Conservation (phyloP, 2,113 vertebrate genomes). For the Perca fluviatilis region DNA sequence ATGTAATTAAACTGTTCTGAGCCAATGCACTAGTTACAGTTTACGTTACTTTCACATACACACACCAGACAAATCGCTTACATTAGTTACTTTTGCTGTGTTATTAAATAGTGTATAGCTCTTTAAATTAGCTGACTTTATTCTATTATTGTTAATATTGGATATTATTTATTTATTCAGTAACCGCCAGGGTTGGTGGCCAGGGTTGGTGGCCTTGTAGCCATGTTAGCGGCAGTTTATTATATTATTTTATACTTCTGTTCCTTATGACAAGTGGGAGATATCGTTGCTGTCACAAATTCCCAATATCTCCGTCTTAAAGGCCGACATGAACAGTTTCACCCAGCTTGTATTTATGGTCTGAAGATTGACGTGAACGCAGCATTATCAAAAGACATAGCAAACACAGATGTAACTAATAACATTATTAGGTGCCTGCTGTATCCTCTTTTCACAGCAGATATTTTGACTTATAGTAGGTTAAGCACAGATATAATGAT, state of each 20-base stretch:
- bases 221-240: not conserved
- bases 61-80: not conserved
- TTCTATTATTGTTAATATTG: not conserved
- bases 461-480: not conserved
- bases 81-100: not conserved
- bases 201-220: not conserved
- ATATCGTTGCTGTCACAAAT: not conserved
- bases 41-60: not conserved
- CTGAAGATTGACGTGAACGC: not conserved
- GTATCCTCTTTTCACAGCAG: not conserved
- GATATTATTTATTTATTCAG: not conserved
- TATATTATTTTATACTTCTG: not conserved
- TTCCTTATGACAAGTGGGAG: not conserved
- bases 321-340: not conserved
- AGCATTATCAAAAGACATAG: not conserved
- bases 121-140: not conserved
- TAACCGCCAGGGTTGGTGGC: not conserved
- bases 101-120: not conserved
- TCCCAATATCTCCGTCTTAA: not conserved
- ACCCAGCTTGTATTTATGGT: not conserved
- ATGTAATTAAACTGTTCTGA: not conserved
- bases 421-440: not conserved
- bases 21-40: not conserved
- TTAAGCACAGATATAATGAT: not conserved
- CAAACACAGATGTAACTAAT: not conserved